Evolutionary conservation across 2,797 vertebrate species (phyloP).

Genomic region (Anguilla megastoma): DNA sequence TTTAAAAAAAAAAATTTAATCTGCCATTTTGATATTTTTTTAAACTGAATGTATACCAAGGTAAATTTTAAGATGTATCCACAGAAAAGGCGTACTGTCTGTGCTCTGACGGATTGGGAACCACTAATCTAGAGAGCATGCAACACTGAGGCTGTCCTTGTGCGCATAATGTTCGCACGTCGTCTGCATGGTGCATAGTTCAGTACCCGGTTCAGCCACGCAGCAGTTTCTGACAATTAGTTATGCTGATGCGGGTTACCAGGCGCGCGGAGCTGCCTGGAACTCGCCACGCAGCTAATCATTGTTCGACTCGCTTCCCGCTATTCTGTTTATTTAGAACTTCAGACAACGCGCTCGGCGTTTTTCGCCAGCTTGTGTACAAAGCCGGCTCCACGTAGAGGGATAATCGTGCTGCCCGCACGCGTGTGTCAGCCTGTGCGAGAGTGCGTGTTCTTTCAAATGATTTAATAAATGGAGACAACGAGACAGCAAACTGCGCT

Average conservation of each 20-base stretch:
- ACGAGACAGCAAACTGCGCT: too few species aligned
- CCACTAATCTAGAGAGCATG: neutral
- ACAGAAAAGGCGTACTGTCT: too few species aligned
- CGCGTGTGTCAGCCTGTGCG: neutral
- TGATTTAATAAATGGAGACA: too few species aligned
- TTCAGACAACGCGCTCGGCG: neutral
- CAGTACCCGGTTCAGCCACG: neutral
- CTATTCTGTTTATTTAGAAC: constrained; percentile 8
- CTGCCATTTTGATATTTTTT: too few species aligned
- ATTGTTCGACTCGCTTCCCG: neutral
- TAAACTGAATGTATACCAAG: too few species aligned
- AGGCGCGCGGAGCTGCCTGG: constrained; percentile 5
- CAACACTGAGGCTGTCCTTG: neutral
- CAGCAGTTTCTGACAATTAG: constrained; percentile 17
- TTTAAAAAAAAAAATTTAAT: too few species aligned
- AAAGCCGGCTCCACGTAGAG: neutral
- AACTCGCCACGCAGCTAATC: neutral
- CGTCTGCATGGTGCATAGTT: neutral
- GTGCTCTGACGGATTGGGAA: too few species aligned
- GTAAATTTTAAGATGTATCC: too few species aligned
- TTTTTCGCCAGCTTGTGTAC: neutral
- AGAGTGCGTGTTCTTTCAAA: neutral
- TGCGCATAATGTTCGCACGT: neutral
- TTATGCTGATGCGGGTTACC: neutral
- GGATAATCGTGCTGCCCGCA: neutral